A percentile compares a stretch with the other conserved stretches of the same genome.
Conservation (phyloP, 2,113 vertebrate genomes). For the Pelmatolapia mariae region DNA sequence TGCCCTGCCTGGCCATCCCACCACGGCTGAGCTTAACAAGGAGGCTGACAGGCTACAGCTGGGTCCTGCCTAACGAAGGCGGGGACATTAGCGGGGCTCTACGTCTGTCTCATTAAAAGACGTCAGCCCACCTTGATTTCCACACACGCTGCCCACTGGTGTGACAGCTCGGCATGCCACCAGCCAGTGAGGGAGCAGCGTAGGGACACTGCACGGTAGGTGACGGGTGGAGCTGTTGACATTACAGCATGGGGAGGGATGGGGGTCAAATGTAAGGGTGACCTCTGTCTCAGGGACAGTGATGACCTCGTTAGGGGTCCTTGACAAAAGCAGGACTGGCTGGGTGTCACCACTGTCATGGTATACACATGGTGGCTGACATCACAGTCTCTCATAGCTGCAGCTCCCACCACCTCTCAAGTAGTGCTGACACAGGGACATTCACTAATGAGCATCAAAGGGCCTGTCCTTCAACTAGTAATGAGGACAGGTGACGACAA, state of each 20-base stretch:
- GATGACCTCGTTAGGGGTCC: constrained; percentile 74
- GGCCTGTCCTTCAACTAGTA: constrained; percentile 67
- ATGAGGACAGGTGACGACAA: constrained; percentile 66
- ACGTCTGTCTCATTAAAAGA: constrained; percentile 99
- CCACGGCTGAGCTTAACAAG: constrained; percentile 85
- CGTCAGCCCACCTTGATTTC: constrained; percentile 96
- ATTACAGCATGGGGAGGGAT: constrained; percentile 66
- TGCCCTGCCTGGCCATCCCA: constrained; percentile 57
- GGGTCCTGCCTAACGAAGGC: constrained; percentile 87
- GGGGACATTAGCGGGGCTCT: constrained; percentile 94
- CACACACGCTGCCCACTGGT: constrained; percentile 79
- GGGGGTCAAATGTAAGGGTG: constrained; percentile 76
- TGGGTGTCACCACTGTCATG: constrained; percentile 68
- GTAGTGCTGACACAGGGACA: constrained; percentile 49
- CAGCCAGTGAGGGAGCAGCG: constrained; percentile 77
- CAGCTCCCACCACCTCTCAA: constrained; percentile 26
- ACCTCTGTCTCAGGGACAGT: constrained; percentile 71
- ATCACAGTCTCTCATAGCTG: constrained; percentile 53
- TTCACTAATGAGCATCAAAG: constrained; percentile 72
- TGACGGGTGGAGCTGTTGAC: constrained; percentile 69
- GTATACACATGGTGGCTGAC: constrained; percentile 63
- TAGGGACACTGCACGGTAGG: constrained; percentile 36
- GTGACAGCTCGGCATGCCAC: constrained; percentile 89
- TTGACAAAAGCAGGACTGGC: constrained; percentile 65
- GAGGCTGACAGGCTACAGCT: constrained; percentile 95